Conservation (phyloP, 2,797 vertebrate species). For the Pempheris klunzingeri region DNA sequence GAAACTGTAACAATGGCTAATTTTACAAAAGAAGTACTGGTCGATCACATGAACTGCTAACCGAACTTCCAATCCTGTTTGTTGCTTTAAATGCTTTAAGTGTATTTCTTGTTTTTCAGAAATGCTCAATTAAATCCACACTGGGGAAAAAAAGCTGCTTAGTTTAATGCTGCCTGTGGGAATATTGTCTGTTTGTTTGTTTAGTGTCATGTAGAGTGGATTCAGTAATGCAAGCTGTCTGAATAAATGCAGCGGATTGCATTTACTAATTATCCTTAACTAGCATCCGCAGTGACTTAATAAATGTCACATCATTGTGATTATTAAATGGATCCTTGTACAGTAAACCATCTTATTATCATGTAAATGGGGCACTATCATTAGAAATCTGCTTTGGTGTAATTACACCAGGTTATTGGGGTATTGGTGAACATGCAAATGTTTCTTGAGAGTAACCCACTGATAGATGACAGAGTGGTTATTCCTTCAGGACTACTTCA, state of each 20-base stretch:
- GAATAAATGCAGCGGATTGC: background rate
- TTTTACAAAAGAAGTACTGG: background rate
- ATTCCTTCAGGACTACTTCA: background rate
- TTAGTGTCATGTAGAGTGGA: too few species aligned
- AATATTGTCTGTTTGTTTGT: constrained; percentile 8
- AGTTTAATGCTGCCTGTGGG: constrained; percentile 5
- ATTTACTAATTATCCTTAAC: constrained; percentile 16
- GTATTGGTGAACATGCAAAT: background rate
- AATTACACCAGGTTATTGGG: background rate
- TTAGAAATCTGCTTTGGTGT: background rate
- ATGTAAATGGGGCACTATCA: background rate
- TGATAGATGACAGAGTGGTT: background rate
- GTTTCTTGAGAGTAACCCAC: background rate
- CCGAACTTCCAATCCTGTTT: background rate
- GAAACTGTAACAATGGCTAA: background rate
- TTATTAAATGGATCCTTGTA: constrained; percentile 11
- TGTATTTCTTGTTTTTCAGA: constrained; percentile 3
- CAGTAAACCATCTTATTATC: constrained; percentile 12
- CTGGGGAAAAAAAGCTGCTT: background rate
- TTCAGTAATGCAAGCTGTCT: background rate
- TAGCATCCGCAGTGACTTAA: constrained; percentile 14
- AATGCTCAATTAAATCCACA: constrained; percentile 1
- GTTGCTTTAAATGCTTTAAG: background rate
- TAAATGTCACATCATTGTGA: constrained; percentile 5
- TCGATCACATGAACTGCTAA: background rate